These are phyloP conservation scores for Phocoena phocoena DNA, from an alignment of 2,113 vertebrate species.

Conservation along the genomic window DNA sequence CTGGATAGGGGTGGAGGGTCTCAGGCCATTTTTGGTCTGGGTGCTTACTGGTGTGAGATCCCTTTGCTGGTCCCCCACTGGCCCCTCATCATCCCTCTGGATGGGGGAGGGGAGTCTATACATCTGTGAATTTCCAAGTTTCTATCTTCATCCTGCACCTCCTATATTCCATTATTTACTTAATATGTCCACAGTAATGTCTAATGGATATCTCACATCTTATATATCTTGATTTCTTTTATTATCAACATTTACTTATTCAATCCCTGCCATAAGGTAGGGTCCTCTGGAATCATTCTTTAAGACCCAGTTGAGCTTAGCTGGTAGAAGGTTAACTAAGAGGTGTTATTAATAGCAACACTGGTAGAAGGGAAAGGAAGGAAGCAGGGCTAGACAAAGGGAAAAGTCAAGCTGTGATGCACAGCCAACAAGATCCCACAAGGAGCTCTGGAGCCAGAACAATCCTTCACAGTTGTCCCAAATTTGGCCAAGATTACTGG, in stretches of 20 bases:
- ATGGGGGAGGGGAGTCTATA: neutral
- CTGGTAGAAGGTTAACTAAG: neutral
- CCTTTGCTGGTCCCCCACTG: neutral
- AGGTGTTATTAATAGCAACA: neutral
- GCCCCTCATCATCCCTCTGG: neutral
- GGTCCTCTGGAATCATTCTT: neutral
- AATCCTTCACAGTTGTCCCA: neutral
- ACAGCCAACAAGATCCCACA: neutral
- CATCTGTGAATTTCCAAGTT: neutral
- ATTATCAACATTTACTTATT: neutral
- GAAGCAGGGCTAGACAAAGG: neutral
- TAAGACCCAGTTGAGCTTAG: neutral
- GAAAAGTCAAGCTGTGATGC: neutral
- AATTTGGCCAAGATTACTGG: neutral
- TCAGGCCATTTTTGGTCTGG: neutral
- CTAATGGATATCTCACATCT: neutral
- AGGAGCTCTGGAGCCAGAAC: neutral
- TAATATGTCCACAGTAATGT: neutral
- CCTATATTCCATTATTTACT: neutral
- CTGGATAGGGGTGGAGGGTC: neutral
- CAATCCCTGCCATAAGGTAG: neutral
- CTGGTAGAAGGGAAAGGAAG: neutral
- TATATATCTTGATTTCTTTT: neutral
- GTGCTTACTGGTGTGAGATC: neutral
- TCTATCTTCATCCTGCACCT: neutral